Evolutionary conservation across 1,140 invertebrate genomes (phyloP), one percentile per base, ranked within the genome.

Genomic region (Zaprionus capensis): DNA sequence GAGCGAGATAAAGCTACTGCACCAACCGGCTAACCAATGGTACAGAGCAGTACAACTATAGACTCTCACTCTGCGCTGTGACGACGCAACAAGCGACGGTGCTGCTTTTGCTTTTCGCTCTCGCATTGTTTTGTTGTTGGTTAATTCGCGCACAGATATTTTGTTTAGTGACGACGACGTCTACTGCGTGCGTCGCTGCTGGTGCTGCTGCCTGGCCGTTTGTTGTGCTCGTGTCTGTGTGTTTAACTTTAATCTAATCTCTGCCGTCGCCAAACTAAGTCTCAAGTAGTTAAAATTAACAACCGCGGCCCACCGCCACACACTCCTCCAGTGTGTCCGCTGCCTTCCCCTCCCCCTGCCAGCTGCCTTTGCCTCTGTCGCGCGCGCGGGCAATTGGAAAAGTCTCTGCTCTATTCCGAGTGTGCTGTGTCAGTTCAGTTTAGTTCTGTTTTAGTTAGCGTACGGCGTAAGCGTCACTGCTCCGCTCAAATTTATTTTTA

Each of bases 401-500:
- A 51, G 46, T 64, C 62, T 56, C 46, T 46, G 63, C 51, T 65
- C 38, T 36, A 22, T 75, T 63, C 59, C 20, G 66, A 41, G 66
- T 55, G 24, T 57, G 53, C 15, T 44, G 63, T 65, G 26, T 67
- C 44, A 53, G 63, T 67, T 72, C 55, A 72, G 71, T 72, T 70
- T 46, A 71, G 68, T 71, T 69, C 71, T 44, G 72, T 71, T 75
- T 75, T 75, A 75, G 72, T 71, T 64, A 64, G 58, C 59, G 72
- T 51, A 71, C 73, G 73, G 73, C 59, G 44, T 65, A 76, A 66
- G 74, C 74, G 74, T 72, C 74, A 70, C 63, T 53, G 70, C 72
- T 75, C 70, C 63, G 70, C 70, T 72, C 56, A 73, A 72, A 67
- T 73, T 77, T 77, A 77, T 77, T 77, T 77, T 72, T 67, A 77